Percentiles rank a stretch among this genome's conserved stretches.
These are phyloP conservation scores for Megaustenia siamemsis DNA, from an alignment of 2,888 invertebrate genomes.

Conservation along the genomic window DNA sequence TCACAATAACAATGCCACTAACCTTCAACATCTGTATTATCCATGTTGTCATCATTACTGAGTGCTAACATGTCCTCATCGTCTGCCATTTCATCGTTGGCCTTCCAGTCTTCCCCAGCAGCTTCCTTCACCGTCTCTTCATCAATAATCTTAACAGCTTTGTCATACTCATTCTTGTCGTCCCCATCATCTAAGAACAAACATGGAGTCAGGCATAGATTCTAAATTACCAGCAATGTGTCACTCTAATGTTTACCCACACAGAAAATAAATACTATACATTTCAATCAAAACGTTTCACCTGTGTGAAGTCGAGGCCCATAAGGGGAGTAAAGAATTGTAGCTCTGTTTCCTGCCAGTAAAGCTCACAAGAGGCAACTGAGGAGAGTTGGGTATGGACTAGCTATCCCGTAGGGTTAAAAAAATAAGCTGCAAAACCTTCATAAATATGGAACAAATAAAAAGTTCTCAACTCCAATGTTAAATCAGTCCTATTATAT, in stretches of 20 bases:
- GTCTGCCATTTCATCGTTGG: conserved; percentile 43
- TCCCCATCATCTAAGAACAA: conserved; percentile 1
- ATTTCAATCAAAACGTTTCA: not conserved
- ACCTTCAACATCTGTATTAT: conserved; percentile 4
- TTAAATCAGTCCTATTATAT: no score
- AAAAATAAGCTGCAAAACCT: no score
- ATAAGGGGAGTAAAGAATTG: not conserved
- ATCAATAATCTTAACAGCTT: conserved; percentile 58
- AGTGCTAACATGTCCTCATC: not conserved
- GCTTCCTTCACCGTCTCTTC: conserved; percentile 59
- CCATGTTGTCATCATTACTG: no score
- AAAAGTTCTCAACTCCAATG: no score
- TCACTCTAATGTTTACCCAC: not conserved
- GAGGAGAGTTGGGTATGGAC: no score
- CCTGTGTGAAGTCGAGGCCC: not conserved
- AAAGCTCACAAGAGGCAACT: no score
- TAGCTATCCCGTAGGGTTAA: no score
- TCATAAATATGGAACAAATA: no score
- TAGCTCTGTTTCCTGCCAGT: no score
- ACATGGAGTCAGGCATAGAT: not conserved
- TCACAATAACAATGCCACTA: not conserved
- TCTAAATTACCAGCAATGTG: not conserved
- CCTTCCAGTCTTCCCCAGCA: conserved; percentile 75
- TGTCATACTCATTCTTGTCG: conserved; percentile 46
- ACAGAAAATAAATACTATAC: no score